Base-by-base conservation (phyloP, 2,888 invertebrate species). In the Polylopha cassiicola region DNA sequence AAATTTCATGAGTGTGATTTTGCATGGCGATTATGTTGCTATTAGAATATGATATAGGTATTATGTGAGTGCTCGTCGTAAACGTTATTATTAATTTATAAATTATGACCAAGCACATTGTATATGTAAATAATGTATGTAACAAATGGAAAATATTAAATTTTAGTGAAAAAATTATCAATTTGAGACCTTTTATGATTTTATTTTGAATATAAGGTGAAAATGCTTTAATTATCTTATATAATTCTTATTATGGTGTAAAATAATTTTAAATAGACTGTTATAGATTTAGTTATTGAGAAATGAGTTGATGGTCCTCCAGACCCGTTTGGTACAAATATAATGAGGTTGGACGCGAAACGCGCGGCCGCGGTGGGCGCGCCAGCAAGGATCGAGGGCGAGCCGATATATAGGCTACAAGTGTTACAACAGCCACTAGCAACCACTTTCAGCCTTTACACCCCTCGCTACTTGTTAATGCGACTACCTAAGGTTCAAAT, bases 181-280 rank as follows among this genome's bases (percentile, higher is more conserved):
- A 75, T 67, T 76, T 69, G 65, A 75, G 64, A 76, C 72, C 70
- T 74, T 75, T 61, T 73, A 78, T 77, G 73, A 80, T 80, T 79
- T 80, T 81, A 81, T 79, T 76, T 81, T 73, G 79, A 84, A 63
- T 76, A 58, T 84, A 81, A 82, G 85, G 82, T 82, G 80, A 73
- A 79, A 79, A 85, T 81, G 85, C 85, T 85, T 85, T 85, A 85
- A 85, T 84, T 85, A 84, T 82, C 79, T 77, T 78, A 76, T 76
- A 80, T 72, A 65, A 72, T 76, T 70, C 69, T 75, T 73, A 74
- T 78, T 77, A 77, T 73, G 73, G 72, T 78, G 79, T 85, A 84
- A 77, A 80, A 81, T 82, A 79, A 80, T 82, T 85, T 77, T 78
- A 74, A 78, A 85, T 79, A 82, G 85, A 85, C 85, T 85, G 85